Percentiles rank a stretch among this genome's conserved stretches.
These are phyloP conservation scores for Picus viridis DNA, from an alignment of 2,797 vertebrate genomes.

Conservation along the genomic window DNA sequence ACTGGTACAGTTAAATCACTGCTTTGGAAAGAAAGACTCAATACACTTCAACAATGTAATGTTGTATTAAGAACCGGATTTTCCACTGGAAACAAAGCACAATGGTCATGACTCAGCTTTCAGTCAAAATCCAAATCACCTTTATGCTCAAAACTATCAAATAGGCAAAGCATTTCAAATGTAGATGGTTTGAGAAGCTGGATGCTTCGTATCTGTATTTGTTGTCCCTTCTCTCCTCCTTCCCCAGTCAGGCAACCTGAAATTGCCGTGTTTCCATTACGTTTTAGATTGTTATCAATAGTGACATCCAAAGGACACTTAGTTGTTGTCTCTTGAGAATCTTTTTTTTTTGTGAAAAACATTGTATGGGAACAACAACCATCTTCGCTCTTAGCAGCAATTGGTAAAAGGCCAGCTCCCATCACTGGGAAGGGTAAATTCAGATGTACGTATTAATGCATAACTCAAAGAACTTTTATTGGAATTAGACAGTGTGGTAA, in stretches of 20 bases:
- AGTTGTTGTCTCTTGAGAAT: not conserved
- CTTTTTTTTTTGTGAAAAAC: not conserved
- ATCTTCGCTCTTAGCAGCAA: not conserved
- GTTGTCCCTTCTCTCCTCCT: not conserved
- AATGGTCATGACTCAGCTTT: not conserved
- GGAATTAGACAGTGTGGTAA: not conserved
- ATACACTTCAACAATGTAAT: not conserved
- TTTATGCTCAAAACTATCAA: not conserved
- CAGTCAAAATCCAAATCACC: not conserved
- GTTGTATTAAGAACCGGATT: not conserved
- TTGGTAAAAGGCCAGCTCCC: not conserved
- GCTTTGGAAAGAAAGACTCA: not conserved
- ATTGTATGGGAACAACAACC: not conserved
- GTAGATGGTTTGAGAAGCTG: not conserved
- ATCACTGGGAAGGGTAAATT: not conserved
- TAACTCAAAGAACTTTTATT: not conserved
- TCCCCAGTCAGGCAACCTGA: not conserved
- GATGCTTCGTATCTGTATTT: not conserved
- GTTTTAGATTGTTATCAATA: not conserved
- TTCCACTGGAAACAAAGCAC: not conserved
- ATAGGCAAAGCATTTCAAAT: not conserved
- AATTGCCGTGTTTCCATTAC: not conserved
- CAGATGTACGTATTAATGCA: not conserved
- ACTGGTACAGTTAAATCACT: not conserved
- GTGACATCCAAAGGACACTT: slow-evolving; percentile 4